Conservation (phyloP, 2,797 vertebrate genomes). For the Mormyrops attenuatus region DNA sequence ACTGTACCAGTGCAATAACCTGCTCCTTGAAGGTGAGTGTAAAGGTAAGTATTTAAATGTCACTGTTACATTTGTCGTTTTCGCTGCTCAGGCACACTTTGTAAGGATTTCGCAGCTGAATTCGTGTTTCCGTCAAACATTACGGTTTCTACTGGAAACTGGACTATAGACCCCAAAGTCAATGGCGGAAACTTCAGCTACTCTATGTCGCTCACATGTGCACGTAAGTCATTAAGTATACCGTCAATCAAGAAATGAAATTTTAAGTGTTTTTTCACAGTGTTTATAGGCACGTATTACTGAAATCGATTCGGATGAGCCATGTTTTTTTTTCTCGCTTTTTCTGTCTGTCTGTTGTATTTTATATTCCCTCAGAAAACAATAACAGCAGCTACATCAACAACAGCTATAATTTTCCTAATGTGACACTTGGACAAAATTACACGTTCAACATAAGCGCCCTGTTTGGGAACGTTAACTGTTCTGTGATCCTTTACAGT, state of each 20-base stretch:
- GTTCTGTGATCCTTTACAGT: neutral
- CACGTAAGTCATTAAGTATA: neutral
- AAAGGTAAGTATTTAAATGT: neutral
- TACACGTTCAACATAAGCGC: neutral
- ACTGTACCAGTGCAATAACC: neutral
- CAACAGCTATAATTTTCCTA: neutral
- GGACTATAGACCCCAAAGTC: neutral
- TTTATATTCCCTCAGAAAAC: neutral
- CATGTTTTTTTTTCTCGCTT: neutral
- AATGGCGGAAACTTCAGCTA: neutral
- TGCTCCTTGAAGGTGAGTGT: neutral
- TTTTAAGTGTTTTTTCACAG: neutral
- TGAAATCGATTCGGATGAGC: neutral
- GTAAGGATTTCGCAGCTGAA: neutral
- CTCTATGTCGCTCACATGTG: neutral
- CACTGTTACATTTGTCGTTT: neutral
- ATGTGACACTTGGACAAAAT: neutral
- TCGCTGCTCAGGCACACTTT: neutral
- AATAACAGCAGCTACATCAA: neutral
- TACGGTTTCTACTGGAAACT: neutral
- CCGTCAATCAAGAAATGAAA: neutral
- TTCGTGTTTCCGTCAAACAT: neutral
- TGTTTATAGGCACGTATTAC: neutral
- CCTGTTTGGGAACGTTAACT: neutral
- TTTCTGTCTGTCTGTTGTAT: neutral